A percentile compares a stretch with the other conserved stretches of the same genome.
These are phyloP conservation scores for Pedionomus torquatus DNA, from an alignment of 2,113 vertebrate species.

Conservation along the genomic window DNA sequence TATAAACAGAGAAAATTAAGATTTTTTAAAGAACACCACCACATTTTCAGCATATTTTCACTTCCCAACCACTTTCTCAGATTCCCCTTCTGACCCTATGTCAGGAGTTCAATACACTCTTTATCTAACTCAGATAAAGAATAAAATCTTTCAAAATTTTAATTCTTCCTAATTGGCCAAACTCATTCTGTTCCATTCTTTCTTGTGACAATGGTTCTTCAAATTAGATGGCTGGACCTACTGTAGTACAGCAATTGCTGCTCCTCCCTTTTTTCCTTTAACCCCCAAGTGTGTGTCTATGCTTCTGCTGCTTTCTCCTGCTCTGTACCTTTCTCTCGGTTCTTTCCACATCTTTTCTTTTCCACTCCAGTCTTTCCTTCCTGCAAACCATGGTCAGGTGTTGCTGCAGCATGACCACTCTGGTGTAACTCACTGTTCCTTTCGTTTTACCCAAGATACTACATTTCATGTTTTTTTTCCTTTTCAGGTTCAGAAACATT, in stretches of 20 bases:
- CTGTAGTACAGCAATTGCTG: background rate
- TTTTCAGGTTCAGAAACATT: background rate
- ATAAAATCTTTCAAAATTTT: background rate
- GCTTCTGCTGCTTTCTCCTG: background rate
- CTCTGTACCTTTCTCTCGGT: background rate
- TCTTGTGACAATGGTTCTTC: background rate
- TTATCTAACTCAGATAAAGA: background rate
- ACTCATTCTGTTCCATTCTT: background rate
- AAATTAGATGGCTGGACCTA: background rate
- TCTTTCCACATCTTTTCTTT: background rate
- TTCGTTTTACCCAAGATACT: background rate
- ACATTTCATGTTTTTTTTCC: background rate
- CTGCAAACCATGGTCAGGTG: background rate
- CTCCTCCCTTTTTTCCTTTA: background rate
- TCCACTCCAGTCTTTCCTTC: background rate
- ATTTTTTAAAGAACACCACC: background rate
- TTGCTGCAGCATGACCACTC: background rate
- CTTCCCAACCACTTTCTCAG: background rate
- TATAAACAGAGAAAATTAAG: background rate
- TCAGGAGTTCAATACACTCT: background rate
- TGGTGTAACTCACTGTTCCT: background rate
- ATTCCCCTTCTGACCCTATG: background rate
- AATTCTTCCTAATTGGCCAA: background rate
- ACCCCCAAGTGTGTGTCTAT: rapidly evolving
- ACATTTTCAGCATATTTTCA: background rate